Base-by-base conservation (phyloP, 2,113 vertebrate species). In the Tragelaphus imberbis region DNA sequence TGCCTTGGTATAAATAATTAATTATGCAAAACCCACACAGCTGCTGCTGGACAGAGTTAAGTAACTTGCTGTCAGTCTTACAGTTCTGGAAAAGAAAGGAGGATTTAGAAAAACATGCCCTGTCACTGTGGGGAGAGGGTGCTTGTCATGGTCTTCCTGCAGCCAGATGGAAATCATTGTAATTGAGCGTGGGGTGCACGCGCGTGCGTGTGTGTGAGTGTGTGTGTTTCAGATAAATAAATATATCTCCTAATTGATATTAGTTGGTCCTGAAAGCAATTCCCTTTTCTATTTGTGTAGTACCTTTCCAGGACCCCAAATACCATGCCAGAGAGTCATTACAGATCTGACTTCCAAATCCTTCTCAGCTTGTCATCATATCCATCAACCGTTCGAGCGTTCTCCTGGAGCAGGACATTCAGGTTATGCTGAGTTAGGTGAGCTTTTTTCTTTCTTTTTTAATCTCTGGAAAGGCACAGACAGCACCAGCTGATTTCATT, bases 1-100 rank as follows among this genome's bases (percentile, higher is more conserved):
- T 99, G 99, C 99, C 99, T 99, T 98, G 98, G 98, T 99, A 99
- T 99, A 99, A 99, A 99, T 99, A 99, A 99, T 99, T 99, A 99
- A 99, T 99, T 99, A 99, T 99, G 99, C 99, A 99, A 99, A 99
- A 99, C 99, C 99, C 99, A 99, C 99, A 99, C 99, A 99, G 99
- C 99, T 99, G 99, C 99, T 99, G 99, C 99, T 99, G 99, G 99
- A 99, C 99, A 99, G 99, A 99, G 99, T 99, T 99, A 99, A 99
- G 99, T 99, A 99, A 99, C 99, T 99, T 99, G 99, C 99, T 99
- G 99, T 99, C 99, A 99, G 99, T 99, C 99, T 99, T 98, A 98
- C 61, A 65, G 98, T 99, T 99, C 98, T 99, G 98, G 98, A 98
- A 99, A 99, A 98, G 99, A 99, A 99, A 99, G 99, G 99, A 98